Base-by-base conservation (phyloP, 2,797 vertebrate genomes). In the Pseudochromis fuscus region DNA sequence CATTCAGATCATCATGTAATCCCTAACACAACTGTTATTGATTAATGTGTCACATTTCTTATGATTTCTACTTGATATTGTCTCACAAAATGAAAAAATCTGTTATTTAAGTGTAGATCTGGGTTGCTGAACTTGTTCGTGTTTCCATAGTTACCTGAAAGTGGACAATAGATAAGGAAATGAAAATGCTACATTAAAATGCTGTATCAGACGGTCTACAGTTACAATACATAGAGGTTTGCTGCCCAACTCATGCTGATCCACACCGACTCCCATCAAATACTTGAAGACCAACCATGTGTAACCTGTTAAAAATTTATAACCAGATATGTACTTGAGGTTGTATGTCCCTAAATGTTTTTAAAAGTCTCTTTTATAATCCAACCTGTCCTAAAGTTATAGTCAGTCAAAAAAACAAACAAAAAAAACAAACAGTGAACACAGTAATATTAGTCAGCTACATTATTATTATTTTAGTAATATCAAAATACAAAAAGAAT, bases 371-470 rank as follows among this genome's bases (percentile, higher is more conserved):
- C 25, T 68, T 45, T 56, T 23, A 70, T 27, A 77, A 44, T 45
- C 56, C 49, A 64, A 66, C 12, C 69, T 59, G 55, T 21, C 23
- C 50, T 33, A 77, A 63, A 45, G 24, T 27, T 68, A 42, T 23
- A 46, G 2, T 67, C 33, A 2, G 45, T 40, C 35, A n/a, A 7
- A 45, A 58, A 61, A 52, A 35, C 28, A 2, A 51, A n/a, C n/a
- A n/a, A n/a, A n/a, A n/a, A n/a, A n/a, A n/a, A n/a, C n/a, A n/a
- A n/a, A n/a, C n/a, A n/a, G n/a, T n/a, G n/a, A 53, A 56, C 59
- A 81, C 80, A 67, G 50, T 78, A 56, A 77, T 77, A 75, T 67
- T 55, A 65, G 57, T 76, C 30, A 1, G 81, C 80, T 84, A 85
- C 72, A 72, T 67, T 24, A 45, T 62, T 25, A n/a, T n/a, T n/a